Base-by-base conservation (phyloP, 2,888 invertebrate genomes). In the Drosophila borborema region DNA sequence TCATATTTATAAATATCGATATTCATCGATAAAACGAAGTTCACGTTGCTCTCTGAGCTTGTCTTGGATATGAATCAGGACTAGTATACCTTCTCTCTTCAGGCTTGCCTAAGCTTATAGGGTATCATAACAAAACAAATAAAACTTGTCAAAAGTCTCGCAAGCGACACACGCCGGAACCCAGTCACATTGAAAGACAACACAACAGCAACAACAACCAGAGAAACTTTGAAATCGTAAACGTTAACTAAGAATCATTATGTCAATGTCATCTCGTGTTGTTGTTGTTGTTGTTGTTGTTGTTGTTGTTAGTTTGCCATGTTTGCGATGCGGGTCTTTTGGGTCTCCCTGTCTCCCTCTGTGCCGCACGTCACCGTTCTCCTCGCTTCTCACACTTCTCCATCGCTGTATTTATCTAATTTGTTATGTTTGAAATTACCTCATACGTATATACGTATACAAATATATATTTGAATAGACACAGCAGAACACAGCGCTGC, bases 211-310 rank as follows among this genome's bases (percentile, higher is more conserved):
- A 38, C 68, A 75, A 54, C 54, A 73, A 51, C 20, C 18, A 51
- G 31, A 60, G 58, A 69, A 72, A 75, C 75, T 68, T 70, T 80
- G 80, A 82, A 80, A 79, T 81, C 76, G 82, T 81, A 76, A 81
- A 81, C 79, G 68, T 64, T 80, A 79, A 76, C 89, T 84, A 84
- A 85, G 85, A 85, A 85, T 87, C 85, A 85, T 85, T 85, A 85
- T 85, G 89, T 85, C 85, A 85, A 87, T 89, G 85, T 89, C 84
- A 84, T 63, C 56, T 64, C 71, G 56, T 64, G 66, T 73, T 71
- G 56, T 45, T 71, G 56, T 68, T 66, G 67, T 55, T 77, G 61
- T 59, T 76, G n/a, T 45, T 61, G 61, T 68, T 66, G 67, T 55
- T 77, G 61, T 68, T 66, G 67, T 55, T 77, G 61, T 59, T 76